These are phyloP conservation scores for Nymphalis urticae DNA, from an alignment of 2,888 invertebrate species.

Conservation along the genomic window DNA sequence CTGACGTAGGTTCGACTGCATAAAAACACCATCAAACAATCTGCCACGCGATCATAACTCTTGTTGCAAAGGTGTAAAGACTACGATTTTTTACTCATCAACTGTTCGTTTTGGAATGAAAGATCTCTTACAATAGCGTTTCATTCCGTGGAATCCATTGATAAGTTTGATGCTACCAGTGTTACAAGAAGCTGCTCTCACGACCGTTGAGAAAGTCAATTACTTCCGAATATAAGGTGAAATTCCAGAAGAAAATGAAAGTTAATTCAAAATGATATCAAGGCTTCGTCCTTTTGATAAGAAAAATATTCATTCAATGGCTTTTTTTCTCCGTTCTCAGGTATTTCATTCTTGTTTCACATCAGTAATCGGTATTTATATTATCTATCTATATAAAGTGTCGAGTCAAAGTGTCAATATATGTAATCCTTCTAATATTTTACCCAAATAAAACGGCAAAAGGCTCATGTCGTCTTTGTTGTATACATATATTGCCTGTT, in stretches of 20 bases:
- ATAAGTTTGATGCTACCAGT: slow-evolving; percentile 79
- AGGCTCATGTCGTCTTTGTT: neutral
- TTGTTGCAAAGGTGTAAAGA: slow-evolving; percentile 51
- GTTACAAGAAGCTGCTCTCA: slow-evolving; percentile 75
- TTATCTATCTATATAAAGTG: too few species aligned
- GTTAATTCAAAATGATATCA: slow-evolving; percentile 38
- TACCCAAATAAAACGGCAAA: neutral
- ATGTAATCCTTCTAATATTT: too few species aligned
- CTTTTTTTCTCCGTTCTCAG: neutral
- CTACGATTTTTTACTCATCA: slow-evolving; percentile 45
- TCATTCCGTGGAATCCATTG: slow-evolving; percentile 80
- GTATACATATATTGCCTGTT: slow-evolving; percentile 2
- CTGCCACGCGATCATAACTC: slow-evolving; percentile 48
- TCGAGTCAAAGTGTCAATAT: too few species aligned
- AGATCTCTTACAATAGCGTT: slow-evolving; percentile 76
- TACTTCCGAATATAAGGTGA: slow-evolving; percentile 49
- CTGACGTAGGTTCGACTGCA: slow-evolving; percentile 70
- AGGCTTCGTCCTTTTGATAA: slow-evolving; percentile 11
- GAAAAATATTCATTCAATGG: slow-evolving; percentile 8
- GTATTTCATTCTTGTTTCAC: neutral
- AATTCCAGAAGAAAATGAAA: slow-evolving; percentile 46
- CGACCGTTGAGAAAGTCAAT: slow-evolving; percentile 64
- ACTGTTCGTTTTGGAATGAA: slow-evolving; percentile 67
- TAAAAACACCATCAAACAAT: slow-evolving; percentile 58
- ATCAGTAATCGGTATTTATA: neutral